Evolutionary conservation across 2,113 vertebrate genomes (phyloP).

Genomic region (Leiothrix lutea): DNA sequence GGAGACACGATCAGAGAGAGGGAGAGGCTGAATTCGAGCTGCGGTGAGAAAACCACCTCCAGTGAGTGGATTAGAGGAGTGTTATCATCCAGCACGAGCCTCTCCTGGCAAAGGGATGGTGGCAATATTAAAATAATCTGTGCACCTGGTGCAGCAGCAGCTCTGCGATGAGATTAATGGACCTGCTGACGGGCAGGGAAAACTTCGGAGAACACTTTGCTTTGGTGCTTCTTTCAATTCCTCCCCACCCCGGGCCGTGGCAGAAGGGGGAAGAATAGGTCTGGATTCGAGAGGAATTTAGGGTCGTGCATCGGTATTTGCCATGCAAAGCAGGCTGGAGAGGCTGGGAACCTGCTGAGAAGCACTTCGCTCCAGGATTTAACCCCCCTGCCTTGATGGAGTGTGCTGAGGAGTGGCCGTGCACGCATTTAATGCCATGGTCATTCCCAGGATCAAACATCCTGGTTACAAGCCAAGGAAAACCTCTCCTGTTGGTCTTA

Average conservation of each 20-base stretch:
- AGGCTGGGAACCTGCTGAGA: background rate
- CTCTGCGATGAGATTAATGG: slow-evolving; percentile 14
- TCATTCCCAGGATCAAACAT: background rate
- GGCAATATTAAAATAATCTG: background rate
- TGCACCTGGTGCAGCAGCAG: slow-evolving; percentile 17
- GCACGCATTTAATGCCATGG: background rate
- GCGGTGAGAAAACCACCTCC: background rate
- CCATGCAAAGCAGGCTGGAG: background rate
- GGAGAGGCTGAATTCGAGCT: background rate
- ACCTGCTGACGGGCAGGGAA: background rate
- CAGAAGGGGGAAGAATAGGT: background rate
- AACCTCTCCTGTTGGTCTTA: background rate
- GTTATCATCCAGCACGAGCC: background rate
- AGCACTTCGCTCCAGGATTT: background rate
- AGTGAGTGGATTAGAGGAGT: background rate
- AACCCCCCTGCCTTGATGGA: background rate
- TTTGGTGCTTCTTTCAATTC: background rate
- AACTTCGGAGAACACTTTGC: background rate
- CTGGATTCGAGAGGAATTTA: background rate
- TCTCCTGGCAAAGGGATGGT: background rate
- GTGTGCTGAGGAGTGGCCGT: background rate
- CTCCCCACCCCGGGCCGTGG: fast-evolving
- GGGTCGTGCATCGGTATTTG: background rate
- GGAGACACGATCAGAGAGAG: background rate
- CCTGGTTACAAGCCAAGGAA: background rate